A percentile compares a stretch with the other conserved stretches of the same genome.
phyloP scores from a whole-genome alignment of 2,113 vertebrate species.

The Lophotis ruficrista region DNA sequence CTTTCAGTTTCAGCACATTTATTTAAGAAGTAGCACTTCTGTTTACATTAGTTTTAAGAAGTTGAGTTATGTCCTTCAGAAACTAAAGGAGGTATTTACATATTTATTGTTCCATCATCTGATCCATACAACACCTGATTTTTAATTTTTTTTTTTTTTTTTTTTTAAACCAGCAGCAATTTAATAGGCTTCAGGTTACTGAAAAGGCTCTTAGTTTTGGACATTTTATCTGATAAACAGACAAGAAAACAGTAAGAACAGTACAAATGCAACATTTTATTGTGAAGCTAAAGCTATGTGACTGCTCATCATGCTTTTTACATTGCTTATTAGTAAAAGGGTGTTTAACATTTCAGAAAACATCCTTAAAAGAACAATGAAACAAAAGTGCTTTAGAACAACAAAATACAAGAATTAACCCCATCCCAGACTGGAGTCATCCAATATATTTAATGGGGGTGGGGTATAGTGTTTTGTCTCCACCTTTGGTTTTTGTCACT shows the following conservation, averaged over 20 bases:
- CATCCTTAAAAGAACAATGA: conserved; percentile 17
- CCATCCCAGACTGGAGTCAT: not conserved
- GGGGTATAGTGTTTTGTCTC: not conserved
- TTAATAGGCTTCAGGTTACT: conserved; percentile 10
- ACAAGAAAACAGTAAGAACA: conserved; percentile 23
- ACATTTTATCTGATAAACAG: conserved; percentile 16
- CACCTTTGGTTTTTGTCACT: conserved; percentile 34
- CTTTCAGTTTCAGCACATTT: conserved; percentile 31
- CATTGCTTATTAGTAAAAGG: conserved; percentile 25
- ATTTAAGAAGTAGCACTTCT: conserved; percentile 43
- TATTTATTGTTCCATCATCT: not conserved
- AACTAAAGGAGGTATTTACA: conserved; percentile 11
- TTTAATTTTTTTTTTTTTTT: not conserved
- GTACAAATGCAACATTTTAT: conserved; percentile 58
- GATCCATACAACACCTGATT: not conserved
- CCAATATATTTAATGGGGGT: not conserved
- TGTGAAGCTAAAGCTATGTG: conserved; percentile 51
- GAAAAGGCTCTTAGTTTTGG: not conserved
- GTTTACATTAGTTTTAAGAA: conserved; percentile 36
- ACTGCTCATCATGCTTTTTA: conserved; percentile 60
- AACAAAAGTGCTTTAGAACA: conserved; percentile 27
- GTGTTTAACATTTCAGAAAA: conserved; percentile 38
- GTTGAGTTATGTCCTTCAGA: not conserved
- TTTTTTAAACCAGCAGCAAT: not conserved
- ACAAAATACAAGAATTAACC: not conserved